Evolutionary conservation across 2,797 vertebrate species (phyloP).

Genomic region (Hyperoplus immaculatus): DNA sequence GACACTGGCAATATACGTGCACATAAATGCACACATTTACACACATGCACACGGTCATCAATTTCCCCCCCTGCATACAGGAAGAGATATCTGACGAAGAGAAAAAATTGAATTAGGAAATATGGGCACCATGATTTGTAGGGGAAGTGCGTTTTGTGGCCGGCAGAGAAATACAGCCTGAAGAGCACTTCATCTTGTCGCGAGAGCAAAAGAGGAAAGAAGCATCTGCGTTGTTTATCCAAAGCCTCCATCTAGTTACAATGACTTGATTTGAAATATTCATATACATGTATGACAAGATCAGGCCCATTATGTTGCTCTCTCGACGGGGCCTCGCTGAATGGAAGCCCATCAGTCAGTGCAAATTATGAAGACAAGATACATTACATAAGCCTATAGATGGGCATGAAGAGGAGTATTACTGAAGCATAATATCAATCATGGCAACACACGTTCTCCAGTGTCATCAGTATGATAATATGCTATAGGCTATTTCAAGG

Average conservation of each 20-base stretch:
- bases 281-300: slow-evolving; percentile 84
- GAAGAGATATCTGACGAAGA: slow-evolving; percentile 77
- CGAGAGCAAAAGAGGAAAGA: slow-evolving; percentile 70
- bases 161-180: slow-evolving; percentile 72
- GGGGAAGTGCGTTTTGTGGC: slow-evolving; percentile 69
- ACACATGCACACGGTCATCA: slow-evolving; percentile 68
- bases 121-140: slow-evolving; percentile 79
- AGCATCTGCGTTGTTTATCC: slow-evolving; percentile 80
- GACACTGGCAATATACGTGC: slow-evolving; percentile 54
- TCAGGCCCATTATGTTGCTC: slow-evolving; percentile 79
- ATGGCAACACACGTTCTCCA: slow-evolving; percentile 58
- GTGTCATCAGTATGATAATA: slow-evolving; percentile 82
- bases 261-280: slow-evolving; percentile 83
- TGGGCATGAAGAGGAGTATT: slow-evolving; percentile 76
- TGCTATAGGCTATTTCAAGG: slow-evolving; percentile 80
- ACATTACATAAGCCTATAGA: slow-evolving; percentile 82
- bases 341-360: slow-evolving; percentile 78
- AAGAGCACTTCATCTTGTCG: slow-evolving; percentile 74
- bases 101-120: slow-evolving; percentile 83
- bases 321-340: slow-evolving; percentile 73
- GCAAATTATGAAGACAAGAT: slow-evolving; percentile 81
- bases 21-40: slow-evolving; percentile 59
- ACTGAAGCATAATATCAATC: slow-evolving; percentile 76
- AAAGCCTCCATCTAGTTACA: slow-evolving; percentile 75
- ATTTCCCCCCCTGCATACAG: slow-evolving; percentile 73